These are phyloP conservation scores for Erannis defoliaria DNA, from an alignment of 2,888 invertebrate species.

Conservation along the genomic window DNA sequence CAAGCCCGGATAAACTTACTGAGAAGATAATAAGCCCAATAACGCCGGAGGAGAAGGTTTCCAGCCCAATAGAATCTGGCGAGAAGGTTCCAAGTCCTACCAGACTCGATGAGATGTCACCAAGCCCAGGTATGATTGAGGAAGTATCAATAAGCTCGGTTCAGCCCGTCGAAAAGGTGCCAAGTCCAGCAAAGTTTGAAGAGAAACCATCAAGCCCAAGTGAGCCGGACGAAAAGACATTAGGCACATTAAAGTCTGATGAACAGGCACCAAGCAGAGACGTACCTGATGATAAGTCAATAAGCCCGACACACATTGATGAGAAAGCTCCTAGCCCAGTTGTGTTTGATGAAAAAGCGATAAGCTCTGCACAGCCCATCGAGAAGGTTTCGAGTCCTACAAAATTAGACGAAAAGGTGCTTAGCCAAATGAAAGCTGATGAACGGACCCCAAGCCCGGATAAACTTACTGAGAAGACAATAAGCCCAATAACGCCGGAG, in stretches of 20 bases:
- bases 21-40: too few species aligned
- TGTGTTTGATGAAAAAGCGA: not conserved
- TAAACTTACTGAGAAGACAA: too few species aligned
- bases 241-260: not conserved
- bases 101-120: slow-evolving; percentile 11
- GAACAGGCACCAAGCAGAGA: not conserved
- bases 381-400: slow-evolving; percentile 26
- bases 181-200: slow-evolving; percentile 8
- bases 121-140: too few species aligned
- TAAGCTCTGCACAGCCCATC: too few species aligned
- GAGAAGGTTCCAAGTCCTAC: not conserved
- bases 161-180: slow-evolving; percentile 13
- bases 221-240: not conserved
- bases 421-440: too few species aligned
- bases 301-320: slow-evolving; percentile 19
- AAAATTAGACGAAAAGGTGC: not conserved
- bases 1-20: too few species aligned
- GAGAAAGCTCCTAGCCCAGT: slow-evolving; percentile 15
- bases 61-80: too few species aligned
- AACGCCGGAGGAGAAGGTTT: too few species aligned
- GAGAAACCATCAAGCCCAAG: slow-evolving; percentile 32
- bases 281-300: slow-evolving; percentile 16
- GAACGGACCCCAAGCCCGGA: too few species aligned
- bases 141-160: too few species aligned
- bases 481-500: not conserved